phyloP scores from a whole-genome alignment of 2,113 vertebrate species.

The Indicator indicator region DNA sequence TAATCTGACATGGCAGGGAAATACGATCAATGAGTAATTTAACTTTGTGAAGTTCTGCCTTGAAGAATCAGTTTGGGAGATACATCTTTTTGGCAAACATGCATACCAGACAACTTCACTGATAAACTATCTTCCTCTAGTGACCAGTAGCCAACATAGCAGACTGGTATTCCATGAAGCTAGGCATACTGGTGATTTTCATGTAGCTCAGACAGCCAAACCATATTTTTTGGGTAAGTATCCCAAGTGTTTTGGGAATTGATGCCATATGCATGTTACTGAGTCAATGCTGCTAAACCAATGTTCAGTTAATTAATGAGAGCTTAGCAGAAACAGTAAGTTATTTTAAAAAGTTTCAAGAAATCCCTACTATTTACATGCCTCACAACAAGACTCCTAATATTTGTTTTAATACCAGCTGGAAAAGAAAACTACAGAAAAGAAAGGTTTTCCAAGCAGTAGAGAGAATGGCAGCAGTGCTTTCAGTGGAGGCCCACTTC shows the following conservation, averaged over 20 bases:
- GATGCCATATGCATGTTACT: neutral
- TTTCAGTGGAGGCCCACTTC: neutral
- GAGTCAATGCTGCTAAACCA: neutral
- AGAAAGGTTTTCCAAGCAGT: neutral
- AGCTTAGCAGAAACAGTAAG: neutral
- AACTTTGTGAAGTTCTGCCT: neutral
- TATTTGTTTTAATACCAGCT: neutral
- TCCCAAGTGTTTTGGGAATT: neutral
- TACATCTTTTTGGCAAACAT: neutral
- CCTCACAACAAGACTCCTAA: neutral
- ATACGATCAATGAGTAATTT: neutral
- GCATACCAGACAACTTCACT: neutral
- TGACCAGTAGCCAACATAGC: neutral
- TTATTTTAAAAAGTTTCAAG: neutral
- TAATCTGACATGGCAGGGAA: neutral
- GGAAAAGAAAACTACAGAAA: neutral
- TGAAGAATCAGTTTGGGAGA: neutral
- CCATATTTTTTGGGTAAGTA: neutral
- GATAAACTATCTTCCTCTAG: neutral
- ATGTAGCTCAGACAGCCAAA: neutral
- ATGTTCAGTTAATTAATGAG: neutral
- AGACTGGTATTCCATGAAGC: neutral
- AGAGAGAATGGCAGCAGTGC: neutral
- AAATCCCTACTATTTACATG: neutral
- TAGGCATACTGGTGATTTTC: neutral